Base-by-base conservation (phyloP, 1,140 invertebrate genomes). In the Ganaspis sp. region DNA sequence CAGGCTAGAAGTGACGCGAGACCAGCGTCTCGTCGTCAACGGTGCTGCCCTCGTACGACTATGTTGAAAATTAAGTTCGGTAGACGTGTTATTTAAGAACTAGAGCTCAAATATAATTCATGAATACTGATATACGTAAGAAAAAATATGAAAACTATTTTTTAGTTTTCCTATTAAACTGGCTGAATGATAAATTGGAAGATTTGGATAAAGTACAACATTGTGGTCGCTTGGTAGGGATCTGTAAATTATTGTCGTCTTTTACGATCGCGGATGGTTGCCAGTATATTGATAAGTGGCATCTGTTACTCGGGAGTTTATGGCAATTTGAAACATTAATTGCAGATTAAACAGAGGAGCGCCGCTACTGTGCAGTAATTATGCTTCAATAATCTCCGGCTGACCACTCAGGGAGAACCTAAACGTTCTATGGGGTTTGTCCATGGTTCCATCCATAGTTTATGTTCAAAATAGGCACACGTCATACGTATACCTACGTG, bases 321-420 rank as follows among this genome's bases (percentile, higher is more conserved):
- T 85, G 87, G 88, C 89, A 90, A 89, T 90, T 88, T 84, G 87
- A 87, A 88, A 87, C 87, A 90, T 90, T 90, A 89, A 90, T 90
- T 89, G 89, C 88, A 88, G 87, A 90, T 90, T 90, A 89, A 90
- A 87, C 88, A 87, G 83, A 85, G 85, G 76, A 81, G 82, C 80
- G 83, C 78, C 72, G 82, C 83, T 82, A 86, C 82, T 77, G 82
- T 82, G 83, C 77, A 84, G 86, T 88, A 89, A 90, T 90, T 89
- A 88, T 88, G 83, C 85, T 81, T 77, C 86, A 81, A 87, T 89
- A 90, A 90, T 89, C 89, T 90, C 85, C 82, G 85, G 81, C 78
- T 85, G 86, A 85, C 88, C 89, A 87, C 83, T 89, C 87, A 84
- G 82, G 80, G 83, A 49, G 72, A 82, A 81, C 77, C 85, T 83